Evolutionary conservation across 92 coral and sea anemone genomes (phyloP).

Genomic region (Zoanthus gigantus): DNA sequence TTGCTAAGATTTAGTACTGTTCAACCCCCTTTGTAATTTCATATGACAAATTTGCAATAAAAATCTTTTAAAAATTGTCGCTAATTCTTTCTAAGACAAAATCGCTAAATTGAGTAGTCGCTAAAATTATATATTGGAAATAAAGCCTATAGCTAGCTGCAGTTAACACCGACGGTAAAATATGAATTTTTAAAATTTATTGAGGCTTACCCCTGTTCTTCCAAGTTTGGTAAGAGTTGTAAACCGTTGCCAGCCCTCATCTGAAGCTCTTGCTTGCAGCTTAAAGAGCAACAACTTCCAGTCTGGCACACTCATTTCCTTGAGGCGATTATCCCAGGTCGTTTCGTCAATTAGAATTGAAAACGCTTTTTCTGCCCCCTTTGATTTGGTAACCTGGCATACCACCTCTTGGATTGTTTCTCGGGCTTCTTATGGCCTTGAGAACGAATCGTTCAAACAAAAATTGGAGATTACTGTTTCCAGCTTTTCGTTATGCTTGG

Average conservation of each 20-base stretch:
- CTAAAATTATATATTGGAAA: neutral
- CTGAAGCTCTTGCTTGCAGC: constrained; percentile 48
- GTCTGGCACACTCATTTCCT: constrained; percentile 59
- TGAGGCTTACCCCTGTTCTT: constrained; percentile 56
- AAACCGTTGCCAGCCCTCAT: constrained; percentile 49
- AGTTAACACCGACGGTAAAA: neutral
- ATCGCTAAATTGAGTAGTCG: too few relatives aligned
- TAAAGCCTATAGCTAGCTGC: neutral
- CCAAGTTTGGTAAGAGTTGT: constrained; percentile 31
- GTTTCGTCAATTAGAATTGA: constrained; percentile 37
- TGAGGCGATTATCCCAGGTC: constrained; percentile 29
- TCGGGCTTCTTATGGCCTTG: constrained; percentile 23
- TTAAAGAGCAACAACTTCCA: constrained; percentile 54
- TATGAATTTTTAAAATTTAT: neutral
- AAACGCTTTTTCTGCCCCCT: constrained; percentile 49
- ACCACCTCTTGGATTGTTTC: constrained; percentile 28
- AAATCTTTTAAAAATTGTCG: too few relatives aligned
- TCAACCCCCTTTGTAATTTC: too few relatives aligned
- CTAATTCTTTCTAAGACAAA: too few relatives aligned
- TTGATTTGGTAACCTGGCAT: constrained; percentile 25
- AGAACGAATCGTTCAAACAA: constrained; percentile 14
- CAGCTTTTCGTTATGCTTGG: constrained; percentile 20
- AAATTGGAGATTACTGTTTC: neutral
- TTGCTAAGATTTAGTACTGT: too few relatives aligned
- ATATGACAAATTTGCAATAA: too few relatives aligned